phyloP scores from a whole-genome alignment of 2,113 vertebrate species.

The Craseonycteris thonglongyai region DNA sequence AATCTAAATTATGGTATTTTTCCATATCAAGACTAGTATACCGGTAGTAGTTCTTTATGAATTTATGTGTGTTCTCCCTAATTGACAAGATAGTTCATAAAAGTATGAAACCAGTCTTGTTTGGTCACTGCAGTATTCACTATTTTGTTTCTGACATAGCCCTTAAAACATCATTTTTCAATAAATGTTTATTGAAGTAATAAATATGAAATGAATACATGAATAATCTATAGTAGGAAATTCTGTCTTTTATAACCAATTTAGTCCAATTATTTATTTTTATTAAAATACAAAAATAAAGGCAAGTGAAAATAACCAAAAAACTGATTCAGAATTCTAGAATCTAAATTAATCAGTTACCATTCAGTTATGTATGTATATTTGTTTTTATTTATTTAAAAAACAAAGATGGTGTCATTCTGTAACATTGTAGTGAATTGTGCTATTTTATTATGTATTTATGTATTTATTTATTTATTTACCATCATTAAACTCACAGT shows the following conservation, averaged over 20 bases:
- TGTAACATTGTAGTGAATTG: neutral
- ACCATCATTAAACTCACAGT: neutral
- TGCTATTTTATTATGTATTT: too few species aligned
- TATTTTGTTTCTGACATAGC: neutral
- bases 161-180: neutral
- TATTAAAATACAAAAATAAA: neutral
- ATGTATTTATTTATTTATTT: too few species aligned
- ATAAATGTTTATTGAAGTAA: neutral
- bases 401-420: neutral
- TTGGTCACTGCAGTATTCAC: neutral
- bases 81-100: neutral
- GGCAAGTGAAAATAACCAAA: neutral
- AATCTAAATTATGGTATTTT: neutral
- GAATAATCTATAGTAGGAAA: neutral
- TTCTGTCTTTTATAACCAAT: neutral
- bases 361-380: neutral
- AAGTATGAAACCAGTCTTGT: neutral
- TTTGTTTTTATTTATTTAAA: neutral
- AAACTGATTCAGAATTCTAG: neutral
- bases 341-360: neutral
- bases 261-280: neutral
- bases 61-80: neutral
- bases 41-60: neutral
- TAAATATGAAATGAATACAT: neutral
- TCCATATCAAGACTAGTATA: neutral